Base-by-base conservation (phyloP, 2,797 vertebrate species). In the Potorous gilbertii region DNA sequence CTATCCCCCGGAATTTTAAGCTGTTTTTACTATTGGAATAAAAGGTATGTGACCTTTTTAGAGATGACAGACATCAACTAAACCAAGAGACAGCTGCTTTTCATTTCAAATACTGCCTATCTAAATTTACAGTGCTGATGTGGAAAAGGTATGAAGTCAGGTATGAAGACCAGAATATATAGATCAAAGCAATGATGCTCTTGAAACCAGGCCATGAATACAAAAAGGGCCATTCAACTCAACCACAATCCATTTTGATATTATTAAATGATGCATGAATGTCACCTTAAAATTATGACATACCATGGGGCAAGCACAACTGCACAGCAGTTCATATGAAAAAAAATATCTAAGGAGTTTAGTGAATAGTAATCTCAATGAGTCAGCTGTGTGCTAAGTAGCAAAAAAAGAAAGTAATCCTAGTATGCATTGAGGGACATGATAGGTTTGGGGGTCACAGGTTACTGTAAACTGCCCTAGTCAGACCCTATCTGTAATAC, bases 121-220 rank as follows among this genome's bases (percentile, higher is more conserved):
- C 74, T 57, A 95, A 92, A 90, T 95, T 95, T 29, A 21, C 81
- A 96, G 81, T 59, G 90, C 56, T 92, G 1, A 29, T 55, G 50
- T 18, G 74, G 28, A 31, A 90, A 91, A 55, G 92, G 92, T 8
- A 94, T 92, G 34, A 93, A 94, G 10, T 93, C 94, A 54, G 16
- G 27, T 40, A 9, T 92, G 90, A 55, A 91, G 55, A 66, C 95
- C 16, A 54, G 66, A 93, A 40, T 81, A 87, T 87, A n/a, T 50
- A 92, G 81, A 46, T 10, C 8, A 46, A 46, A 50, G 74, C 21
- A 87, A 24, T 87, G 40, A 87, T 87, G 74, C 21, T 46, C 40
- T 27, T 4, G 9, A 27, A 87, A 9, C 27, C 74, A 24, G 1
- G 74, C 9, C 21, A 87, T 46, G 74, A 87, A 87, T 50, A 87